Percentiles rank a stretch among this genome's conserved stretches.
These are phyloP conservation scores for Noctua fimbriata DNA, from an alignment of 2,888 invertebrate genomes.

Conservation along the genomic window DNA sequence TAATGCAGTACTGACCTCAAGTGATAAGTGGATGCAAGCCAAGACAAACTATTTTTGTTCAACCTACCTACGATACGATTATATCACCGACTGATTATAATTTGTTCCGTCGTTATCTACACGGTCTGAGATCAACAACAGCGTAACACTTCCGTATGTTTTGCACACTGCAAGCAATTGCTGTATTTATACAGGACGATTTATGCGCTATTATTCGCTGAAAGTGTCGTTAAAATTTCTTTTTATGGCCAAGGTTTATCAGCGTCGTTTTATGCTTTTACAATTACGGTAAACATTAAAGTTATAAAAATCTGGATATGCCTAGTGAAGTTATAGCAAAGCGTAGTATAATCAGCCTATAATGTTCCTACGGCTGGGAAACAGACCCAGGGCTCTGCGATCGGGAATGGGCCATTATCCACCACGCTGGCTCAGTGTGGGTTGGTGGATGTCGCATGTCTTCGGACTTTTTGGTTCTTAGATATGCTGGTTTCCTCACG, in stretches of 20 bases:
- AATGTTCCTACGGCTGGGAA: background rate
- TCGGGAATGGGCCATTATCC: background rate
- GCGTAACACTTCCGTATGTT: slow-evolving; percentile 43
- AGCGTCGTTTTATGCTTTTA: slow-evolving; percentile 13
- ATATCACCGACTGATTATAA: slow-evolving; percentile 63
- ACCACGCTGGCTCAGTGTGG: background rate
- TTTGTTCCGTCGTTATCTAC: slow-evolving; percentile 53
- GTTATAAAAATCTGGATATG: background rate
- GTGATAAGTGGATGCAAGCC: slow-evolving; percentile 81
- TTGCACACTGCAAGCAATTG: slow-evolving; percentile 37
- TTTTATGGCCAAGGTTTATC: slow-evolving; percentile 1
- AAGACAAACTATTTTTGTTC: slow-evolving; percentile 81
- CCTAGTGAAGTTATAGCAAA: background rate
- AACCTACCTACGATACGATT: slow-evolving; percentile 70
- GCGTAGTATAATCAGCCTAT: background rate
- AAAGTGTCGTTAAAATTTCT: slow-evolving; percentile 14
- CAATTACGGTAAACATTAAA: background rate
- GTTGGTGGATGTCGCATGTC: background rate
- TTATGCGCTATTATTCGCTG: slow-evolving; percentile 8
- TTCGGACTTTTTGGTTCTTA: background rate
- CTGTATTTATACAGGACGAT: slow-evolving; percentile 24
- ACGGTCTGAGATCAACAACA: slow-evolving; percentile 55
- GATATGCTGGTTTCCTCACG: background rate
- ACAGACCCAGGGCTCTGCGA: background rate
- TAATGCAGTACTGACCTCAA: slow-evolving; percentile 77